phyloP scores from a whole-genome alignment of 2,888 invertebrate genomes.

The Doris montereyensis region DNA sequence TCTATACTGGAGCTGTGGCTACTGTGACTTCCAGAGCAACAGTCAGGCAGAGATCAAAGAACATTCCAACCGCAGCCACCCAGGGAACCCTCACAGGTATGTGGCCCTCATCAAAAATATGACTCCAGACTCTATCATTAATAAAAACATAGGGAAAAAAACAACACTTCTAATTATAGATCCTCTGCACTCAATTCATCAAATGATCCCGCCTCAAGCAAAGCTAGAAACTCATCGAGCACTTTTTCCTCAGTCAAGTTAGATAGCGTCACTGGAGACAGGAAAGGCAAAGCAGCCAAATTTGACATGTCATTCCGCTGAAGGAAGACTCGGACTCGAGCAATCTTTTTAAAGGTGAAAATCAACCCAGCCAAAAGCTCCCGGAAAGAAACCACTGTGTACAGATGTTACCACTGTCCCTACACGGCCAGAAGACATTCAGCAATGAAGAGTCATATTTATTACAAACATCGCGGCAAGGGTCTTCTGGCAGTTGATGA shows the following conservation, averaged over 20 bases:
- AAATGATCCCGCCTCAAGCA: neutral
- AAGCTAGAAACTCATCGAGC: neutral
- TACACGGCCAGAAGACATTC: slow-evolving; percentile 40
- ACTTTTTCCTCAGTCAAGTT: neutral
- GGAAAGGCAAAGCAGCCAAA: too few relatives aligned
- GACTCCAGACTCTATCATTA: neutral
- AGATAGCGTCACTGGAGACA: neutral
- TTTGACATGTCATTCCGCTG: slow-evolving; percentile 23
- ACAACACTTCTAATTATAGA: too few relatives aligned
- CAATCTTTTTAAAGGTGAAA: slow-evolving; percentile 9
- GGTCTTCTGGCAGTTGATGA: slow-evolving; percentile 43
- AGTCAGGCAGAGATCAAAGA: slow-evolving; percentile 59
- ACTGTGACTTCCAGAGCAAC: slow-evolving; percentile 59
- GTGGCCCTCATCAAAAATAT: slow-evolving; percentile 48
- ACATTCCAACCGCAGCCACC: slow-evolving; percentile 56
- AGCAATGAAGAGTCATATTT: slow-evolving; percentile 43
- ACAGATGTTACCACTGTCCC: slow-evolving; percentile 60
- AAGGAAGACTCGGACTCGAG: slow-evolving; percentile 17
- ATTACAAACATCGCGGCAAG: slow-evolving; percentile 44
- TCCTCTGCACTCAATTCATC: neutral
- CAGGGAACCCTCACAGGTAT: slow-evolving; percentile 59
- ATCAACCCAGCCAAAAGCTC: neutral
- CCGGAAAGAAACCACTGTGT: slow-evolving; percentile 47
- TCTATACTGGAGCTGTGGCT: slow-evolving; percentile 63
- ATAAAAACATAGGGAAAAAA: neutral